Conservation (phyloP, 2,888 invertebrate genomes). For the Amphipoea lucens region DNA sequence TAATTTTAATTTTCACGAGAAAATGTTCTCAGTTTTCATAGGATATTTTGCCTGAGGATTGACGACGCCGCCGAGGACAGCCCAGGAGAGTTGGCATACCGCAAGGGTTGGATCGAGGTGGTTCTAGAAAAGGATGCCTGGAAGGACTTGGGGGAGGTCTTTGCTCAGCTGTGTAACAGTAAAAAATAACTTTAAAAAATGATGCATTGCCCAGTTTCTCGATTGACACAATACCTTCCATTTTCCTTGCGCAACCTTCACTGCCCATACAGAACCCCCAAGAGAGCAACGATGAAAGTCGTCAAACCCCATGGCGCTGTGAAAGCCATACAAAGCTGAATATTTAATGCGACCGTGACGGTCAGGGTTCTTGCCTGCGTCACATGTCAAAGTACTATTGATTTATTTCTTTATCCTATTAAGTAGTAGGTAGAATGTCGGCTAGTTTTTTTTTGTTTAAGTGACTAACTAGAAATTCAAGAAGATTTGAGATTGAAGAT, state of each 20-base stretch:
- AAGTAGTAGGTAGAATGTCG: conserved; percentile 3
- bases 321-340: conserved; percentile 63
- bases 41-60: too few relatives aligned
- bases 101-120: too few relatives aligned
- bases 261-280: conserved; percentile 6
- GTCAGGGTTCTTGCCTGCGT: conserved; percentile 62
- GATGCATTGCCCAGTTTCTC: neutral
- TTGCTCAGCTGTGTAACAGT: too few relatives aligned
- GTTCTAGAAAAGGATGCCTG: too few relatives aligned
- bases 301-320: conserved; percentile 31
- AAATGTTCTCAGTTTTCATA: too few relatives aligned
- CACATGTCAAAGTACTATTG: conserved; percentile 65
- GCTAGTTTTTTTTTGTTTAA: neutral
- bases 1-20: too few relatives aligned
- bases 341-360: conserved; percentile 59
- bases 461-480: too few relatives aligned
- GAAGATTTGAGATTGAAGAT: too few relatives aligned
- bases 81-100: too few relatives aligned
- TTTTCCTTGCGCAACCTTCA: neutral
- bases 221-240: neutral
- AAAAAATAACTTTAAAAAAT: too few relatives aligned
- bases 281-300: conserved; percentile 43
- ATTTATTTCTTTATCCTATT: conserved; percentile 60
- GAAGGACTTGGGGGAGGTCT: too few relatives aligned
- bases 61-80: too few relatives aligned